Percentiles rank a stretch among this genome's conserved stretches.
phyloP scores from a whole-genome alignment of 2,113 vertebrate species.

The Otolemur garnettii region DNA sequence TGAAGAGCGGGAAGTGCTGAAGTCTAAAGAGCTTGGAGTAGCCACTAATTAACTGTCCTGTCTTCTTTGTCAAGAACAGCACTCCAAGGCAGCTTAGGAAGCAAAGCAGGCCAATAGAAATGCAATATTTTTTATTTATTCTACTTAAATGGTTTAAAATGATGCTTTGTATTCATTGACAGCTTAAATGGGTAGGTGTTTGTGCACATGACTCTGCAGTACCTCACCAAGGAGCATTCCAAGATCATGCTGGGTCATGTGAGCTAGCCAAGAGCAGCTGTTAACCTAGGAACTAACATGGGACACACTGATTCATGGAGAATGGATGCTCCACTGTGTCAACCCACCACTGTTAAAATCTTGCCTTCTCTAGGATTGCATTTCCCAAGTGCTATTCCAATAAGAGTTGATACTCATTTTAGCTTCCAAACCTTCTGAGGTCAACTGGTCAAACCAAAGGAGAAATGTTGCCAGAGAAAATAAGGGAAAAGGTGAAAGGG shows the following conservation, averaged over 20 bases:
- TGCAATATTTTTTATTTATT: slow-evolving; percentile 89
- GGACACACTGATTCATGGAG: not conserved
- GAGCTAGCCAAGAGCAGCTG: not conserved
- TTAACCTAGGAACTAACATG: not conserved
- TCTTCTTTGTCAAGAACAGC: not conserved
- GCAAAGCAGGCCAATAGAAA: slow-evolving; percentile 84
- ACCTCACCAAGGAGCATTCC: not conserved
- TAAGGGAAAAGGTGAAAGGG: slow-evolving; percentile 17
- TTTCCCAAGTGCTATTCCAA: slow-evolving; percentile 80
- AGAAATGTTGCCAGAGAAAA: slow-evolving; percentile 59
- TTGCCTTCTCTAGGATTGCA: slow-evolving; percentile 65
- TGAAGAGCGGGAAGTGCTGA: no score
- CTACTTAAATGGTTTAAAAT: slow-evolving; percentile 52
- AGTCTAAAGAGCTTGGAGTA: no score
- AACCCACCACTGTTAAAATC: not conserved
- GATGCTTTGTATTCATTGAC: slow-evolving; percentile 80
- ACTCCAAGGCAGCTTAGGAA: slow-evolving; percentile 68
- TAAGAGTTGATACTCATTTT: no score
- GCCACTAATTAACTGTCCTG: no score
- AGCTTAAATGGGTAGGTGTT: not conserved
- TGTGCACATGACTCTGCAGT: not conserved
- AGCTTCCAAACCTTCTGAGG: slow-evolving; percentile 72
- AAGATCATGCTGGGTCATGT: not conserved
- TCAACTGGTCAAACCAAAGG: slow-evolving; percentile 81
- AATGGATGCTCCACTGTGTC: not conserved